Evolutionary conservation across 2,888 invertebrate genomes (phyloP), one percentile per base, ranked within the genome.

Genomic region (Myopa testacea): DNA sequence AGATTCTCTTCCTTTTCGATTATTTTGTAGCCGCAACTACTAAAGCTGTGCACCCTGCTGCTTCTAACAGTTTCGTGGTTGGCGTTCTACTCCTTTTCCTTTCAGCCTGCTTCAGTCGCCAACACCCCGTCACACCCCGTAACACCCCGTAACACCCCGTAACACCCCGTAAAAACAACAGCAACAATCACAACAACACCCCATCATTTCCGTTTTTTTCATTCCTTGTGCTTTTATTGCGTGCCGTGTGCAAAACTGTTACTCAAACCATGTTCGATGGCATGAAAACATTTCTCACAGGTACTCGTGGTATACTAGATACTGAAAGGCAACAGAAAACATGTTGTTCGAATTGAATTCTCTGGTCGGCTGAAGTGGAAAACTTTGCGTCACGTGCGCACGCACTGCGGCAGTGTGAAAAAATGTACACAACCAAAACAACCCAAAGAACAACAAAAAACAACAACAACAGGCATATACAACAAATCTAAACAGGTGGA

Each of bases 191-290:
- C 26, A 26, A 26, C 26, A 26, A 26, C 26, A 26, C 26, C 80
- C 81, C 8, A 81, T 82, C 82, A 82, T 83, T 81, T 81, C 81
- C 83, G 82, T 82, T 83, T 81, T 83, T 81, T 76, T 58, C 76
- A 8, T 45, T 45, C 79, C 75, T 73, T n/a, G 38, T 37, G 16
- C 55, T 60, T 34, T 40, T 60, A 6, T 76, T 80, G 74, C 79
- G 80, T 82, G 79, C 60, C 75, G 78, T 77, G 80, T 76, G 75
- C 78, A 78, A 78, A 62, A 78, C 78, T 76, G 75, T 80, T 80
- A 69, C 79, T 81, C 81, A 81, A 83, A 81, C 81, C 81, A 81
- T 81, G 82, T 81, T 83, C 81, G 82, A 81, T 82, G 82, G 81
- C 81, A 83, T 81, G 83, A 83, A 83, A 82, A 82, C 82, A 79